Base-by-base conservation (phyloP, 2,888 invertebrate genomes). In the Iphiclides podalirius region DNA sequence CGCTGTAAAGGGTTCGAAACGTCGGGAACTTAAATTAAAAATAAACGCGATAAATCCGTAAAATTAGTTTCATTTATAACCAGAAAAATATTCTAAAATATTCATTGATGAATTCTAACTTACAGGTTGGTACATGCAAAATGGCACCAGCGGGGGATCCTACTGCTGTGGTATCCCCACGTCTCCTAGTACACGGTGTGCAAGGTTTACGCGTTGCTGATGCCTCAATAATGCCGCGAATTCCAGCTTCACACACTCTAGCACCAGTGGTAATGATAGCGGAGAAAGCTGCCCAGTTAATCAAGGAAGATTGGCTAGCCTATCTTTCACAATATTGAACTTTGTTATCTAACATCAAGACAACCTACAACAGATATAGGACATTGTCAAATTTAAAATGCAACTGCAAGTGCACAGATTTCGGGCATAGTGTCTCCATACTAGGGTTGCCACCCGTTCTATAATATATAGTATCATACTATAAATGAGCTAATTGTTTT, bases 91-190 rank as follows among this genome's bases (percentile, higher is more conserved):
- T 26, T 9, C 1, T 7, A 14, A 39, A 26, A 23, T 3, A 26
- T 2, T 1, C 13, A 0, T n/a, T 11, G 4, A 37, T 3, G n/a
- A 44, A 11, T 36, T 11, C n/a, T 43, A 11, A 44, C 54, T 61
- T 57, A 2, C 87, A 92, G 75, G 90, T 90, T 12, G 93, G 93
- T 11, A 94, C 94, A 0, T 93, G 93, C 58, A 93, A 92, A 77
- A 94, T 94, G 94, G 93, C 93, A 0, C 90, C 92, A 0, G 61
- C 63, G 0, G 77, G 70, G 0, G 93, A 94, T 63, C 85, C 90
- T 0, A 88, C 89, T 0, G 90, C 92, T 0, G 94, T 94, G 2
- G 94, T 94, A 0, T 90, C 92, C 57, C 89, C 91, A 2, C 63
- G 85, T n/a, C 72, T 91, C 1, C 55, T 59, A 4, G 90, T 90